Base-by-base conservation (phyloP, 2,888 invertebrate genomes). In the Himalopsyche anomala region DNA sequence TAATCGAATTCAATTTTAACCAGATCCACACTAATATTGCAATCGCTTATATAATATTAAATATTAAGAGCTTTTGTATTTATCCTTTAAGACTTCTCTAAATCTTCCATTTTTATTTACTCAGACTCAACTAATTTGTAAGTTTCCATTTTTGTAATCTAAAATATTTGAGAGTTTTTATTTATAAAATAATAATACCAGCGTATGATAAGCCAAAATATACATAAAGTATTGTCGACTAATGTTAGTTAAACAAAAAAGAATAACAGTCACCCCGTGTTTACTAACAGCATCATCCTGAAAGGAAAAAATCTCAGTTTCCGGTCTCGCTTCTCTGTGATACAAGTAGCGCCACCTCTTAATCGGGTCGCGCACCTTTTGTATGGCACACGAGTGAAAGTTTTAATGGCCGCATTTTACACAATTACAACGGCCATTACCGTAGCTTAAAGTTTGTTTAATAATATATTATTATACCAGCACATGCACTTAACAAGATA, bases 391-490 rank as follows among this genome's bases (percentile, higher is more conserved):
- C 55, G 55, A 28, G 38, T 54, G 84, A 79, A 86, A 86, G 69
- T 84, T 86, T 84, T 86, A 86, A 86, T 86, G 86, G 84, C 55
- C 42, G 82, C 84, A 86, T 86, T 86, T 85, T 84, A 86, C 84
- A 86, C 86, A 84, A 86, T 86, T 86, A 86, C 86, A 55, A 54
- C 84, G 81, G 55, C 86, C 79, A 84, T 84, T 86, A 84, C 69
- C 62, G 81, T 83, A 54, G 81, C 84, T 69, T 51, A 80, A 79
- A 54, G 54, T 51, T 51, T 62, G 62, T 62, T 62, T 62, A 62
- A 62, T 62, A 62, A 62, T 62, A 62, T 62, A 62, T 62, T 62
- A 62, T 62, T 19, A 62, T 12, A 62, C 62, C 28, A 19, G 62
- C 62, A 62, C 62, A 62, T 62, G 62, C 19, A 62, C 62, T 62